These are phyloP conservation scores for Polietes domitor DNA, from an alignment of 2,888 invertebrate genomes.

Conservation along the genomic window DNA sequence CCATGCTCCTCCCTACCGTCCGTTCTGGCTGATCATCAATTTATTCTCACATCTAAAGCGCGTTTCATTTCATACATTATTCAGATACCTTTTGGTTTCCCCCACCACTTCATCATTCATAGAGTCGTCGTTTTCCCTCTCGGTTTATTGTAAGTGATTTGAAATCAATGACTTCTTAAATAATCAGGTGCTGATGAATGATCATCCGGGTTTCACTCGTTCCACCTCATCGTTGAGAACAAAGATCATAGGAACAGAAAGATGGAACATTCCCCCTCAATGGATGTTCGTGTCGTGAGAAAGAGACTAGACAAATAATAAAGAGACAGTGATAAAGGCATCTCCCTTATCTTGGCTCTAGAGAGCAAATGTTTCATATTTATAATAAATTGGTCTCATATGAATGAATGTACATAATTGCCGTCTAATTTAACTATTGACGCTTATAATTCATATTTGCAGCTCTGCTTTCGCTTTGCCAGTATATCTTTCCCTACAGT, in stretches of 20 bases:
- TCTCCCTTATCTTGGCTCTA: too few species aligned
- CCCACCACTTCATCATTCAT: neutral
- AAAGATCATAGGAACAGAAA: too few species aligned
- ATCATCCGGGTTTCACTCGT: neutral
- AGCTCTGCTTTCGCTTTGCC: neutral
- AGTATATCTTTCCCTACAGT: neutral
- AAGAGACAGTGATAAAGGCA: too few species aligned
- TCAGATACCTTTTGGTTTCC: too few species aligned
- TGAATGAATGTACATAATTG: neutral
- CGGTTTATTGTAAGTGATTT: neutral
- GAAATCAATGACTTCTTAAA: neutral
- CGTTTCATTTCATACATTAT: neutral
- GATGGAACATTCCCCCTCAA: too few species aligned
- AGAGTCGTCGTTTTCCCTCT: neutral
- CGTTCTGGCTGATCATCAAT: neutral
- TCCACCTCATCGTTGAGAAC: too few species aligned
- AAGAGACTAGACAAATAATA: too few species aligned
- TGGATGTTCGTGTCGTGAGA: neutral
- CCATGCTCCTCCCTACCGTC: too few species aligned
- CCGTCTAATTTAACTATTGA: conserved; percentile 5
- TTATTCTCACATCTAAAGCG: neutral
- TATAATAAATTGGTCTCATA: too few species aligned
- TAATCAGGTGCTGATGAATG: neutral
- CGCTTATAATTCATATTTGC: conserved; percentile 21
- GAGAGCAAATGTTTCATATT: too few species aligned